Base-by-base conservation (phyloP, 2,797 vertebrate genomes). In the Eulemur coronatus region DNA sequence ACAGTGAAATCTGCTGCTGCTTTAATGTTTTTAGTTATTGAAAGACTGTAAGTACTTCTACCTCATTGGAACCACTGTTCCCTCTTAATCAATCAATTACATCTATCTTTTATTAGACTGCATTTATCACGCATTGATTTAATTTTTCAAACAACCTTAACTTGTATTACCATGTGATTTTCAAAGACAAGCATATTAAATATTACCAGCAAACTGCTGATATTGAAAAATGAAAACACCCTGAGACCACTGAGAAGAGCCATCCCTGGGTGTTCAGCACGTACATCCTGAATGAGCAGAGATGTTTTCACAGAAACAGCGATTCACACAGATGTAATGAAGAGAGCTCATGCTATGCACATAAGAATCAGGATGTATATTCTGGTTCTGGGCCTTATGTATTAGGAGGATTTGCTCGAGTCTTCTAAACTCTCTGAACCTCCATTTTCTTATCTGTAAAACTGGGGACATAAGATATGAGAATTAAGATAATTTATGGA, bases 281-380 rank as follows among this genome's bases (percentile, higher is more conserved):
- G 7, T 59, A 15, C 33, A 0, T 22, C 7, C 13, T 26, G 30
- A n/a, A n/a, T 3, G 28, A 12, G 5, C 15, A 59, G 57, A 75
- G 8, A 8, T 0, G 48, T 8, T 4, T 35, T 3, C 4, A 11
- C 0, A 0, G 8, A 78, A 28, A 22, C 35, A 7, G 35, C 57
- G 0, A 7, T 2, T 12, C 9, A 13, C 0, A 0, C 10, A 9
- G 4, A 33, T 2, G 1, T 13, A 5, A 35, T 5, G 13, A 9
- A 8, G 3, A 12, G 4, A 41, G 41, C 43, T 6, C 48, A 30
- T 7, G 30, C 52, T 28, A 1, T 2, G 79, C 17, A 3, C 0
- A 0, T 17, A 14, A 35, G 59, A 33, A 35, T 20, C 5, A 1
- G 30, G 50, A 22, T 26, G 65, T 24, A 0, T 35, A 2, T 12